Evolutionary conservation across 2,888 invertebrate species (phyloP).

Genomic region (Encarsia formosa): DNA sequence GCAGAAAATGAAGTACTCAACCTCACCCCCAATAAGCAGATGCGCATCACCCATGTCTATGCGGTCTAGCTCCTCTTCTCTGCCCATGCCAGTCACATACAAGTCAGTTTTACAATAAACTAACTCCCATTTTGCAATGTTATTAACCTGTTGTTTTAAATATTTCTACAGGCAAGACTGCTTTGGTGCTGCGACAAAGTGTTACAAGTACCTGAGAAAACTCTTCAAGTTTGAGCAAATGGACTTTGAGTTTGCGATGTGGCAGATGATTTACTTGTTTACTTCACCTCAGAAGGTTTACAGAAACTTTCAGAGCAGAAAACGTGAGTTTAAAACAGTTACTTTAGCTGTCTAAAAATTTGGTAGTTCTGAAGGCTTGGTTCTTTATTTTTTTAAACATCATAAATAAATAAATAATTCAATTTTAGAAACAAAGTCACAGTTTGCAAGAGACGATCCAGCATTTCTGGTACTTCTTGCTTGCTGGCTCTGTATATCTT

Average conservation of each 20-base stretch:
- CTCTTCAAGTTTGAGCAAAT: slow-evolving; percentile 91
- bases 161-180: slow-evolving; percentile 61
- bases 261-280: slow-evolving; percentile 98
- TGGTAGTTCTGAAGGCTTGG: neutral
- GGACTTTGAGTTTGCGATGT: slow-evolving; percentile 99
- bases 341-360: neutral
- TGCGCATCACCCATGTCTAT: slow-evolving; percentile 46
- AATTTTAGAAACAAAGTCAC: slow-evolving; percentile 85
- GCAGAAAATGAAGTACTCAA: slow-evolving; percentile 60
- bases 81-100: slow-evolving; percentile 62
- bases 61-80: slow-evolving; percentile 58
- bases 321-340: slow-evolving; percentile 64
- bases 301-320: slow-evolving; percentile 94
- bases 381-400: neutral
- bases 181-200: slow-evolving; percentile 81
- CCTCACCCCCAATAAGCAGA: slow-evolving; percentile 59
- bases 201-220: slow-evolving; percentile 80
- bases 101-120: slow-evolving; percentile 38
- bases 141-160: too few relatives aligned
- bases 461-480: slow-evolving; percentile 92
- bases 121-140: too few relatives aligned
- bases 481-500: slow-evolving; percentile 81
- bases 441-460: slow-evolving; percentile 98
- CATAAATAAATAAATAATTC: neutral
- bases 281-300: slow-evolving; percentile 94